Conservation (phyloP, 2,888 invertebrate species). For the Erebia epiphron region DNA sequence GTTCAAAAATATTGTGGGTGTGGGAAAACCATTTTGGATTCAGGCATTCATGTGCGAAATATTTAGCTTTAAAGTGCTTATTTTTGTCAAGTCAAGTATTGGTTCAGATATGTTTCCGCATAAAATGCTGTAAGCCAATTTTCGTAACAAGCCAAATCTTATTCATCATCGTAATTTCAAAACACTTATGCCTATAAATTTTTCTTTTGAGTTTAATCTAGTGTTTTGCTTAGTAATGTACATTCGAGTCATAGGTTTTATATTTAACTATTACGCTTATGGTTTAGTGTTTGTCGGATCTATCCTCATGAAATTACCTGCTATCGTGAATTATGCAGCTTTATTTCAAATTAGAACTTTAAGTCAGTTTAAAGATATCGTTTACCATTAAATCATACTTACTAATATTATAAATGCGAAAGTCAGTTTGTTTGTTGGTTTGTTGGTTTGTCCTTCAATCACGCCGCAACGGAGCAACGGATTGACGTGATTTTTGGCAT, state of each 20-base stretch:
- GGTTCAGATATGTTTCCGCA: background rate
- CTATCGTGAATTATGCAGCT: background rate
- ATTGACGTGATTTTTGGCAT: too few relatives aligned
- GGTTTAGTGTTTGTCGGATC: background rate
- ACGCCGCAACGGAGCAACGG: too few relatives aligned
- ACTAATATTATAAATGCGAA: too few relatives aligned
- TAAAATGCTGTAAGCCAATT: background rate
- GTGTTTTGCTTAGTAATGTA: constrained; percentile 8
- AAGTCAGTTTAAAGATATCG: background rate
- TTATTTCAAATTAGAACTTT: background rate
- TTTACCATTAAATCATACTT: too few relatives aligned
- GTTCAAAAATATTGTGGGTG: too few relatives aligned
- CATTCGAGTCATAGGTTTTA: constrained; percentile 5
- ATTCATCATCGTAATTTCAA: constrained; percentile 3
- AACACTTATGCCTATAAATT: background rate
- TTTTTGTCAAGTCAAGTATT: too few relatives aligned
- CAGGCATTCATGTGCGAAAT: too few relatives aligned
- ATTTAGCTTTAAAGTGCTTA: too few relatives aligned
- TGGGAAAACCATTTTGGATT: too few relatives aligned
- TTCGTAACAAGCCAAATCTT: background rate
- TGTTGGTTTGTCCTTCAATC: too few relatives aligned
- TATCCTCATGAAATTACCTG: background rate
- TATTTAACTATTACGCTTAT: constrained; percentile 9
- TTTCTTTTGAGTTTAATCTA: constrained; percentile 4
- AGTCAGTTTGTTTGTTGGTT: too few relatives aligned